Percentiles rank a stretch among this genome's conserved stretches.
Conservation (phyloP, 2,888 invertebrate genomes). For the Acrobasis suavella region DNA sequence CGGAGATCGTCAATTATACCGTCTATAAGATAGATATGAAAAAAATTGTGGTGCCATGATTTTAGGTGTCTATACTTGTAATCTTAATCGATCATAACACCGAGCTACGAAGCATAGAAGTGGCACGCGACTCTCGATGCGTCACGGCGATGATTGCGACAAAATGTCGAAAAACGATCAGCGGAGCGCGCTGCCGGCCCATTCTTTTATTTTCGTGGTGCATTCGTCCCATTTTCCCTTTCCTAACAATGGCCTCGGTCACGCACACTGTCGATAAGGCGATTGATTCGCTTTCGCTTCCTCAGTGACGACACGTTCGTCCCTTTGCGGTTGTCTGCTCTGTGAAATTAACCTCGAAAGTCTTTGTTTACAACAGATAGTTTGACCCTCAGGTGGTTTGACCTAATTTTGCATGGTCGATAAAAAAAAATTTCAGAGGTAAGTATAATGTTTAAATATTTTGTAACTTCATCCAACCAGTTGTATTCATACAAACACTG, state of each 20-base stretch:
- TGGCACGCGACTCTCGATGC: conserved; percentile 60
- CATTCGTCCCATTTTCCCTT: conserved; percentile 75
- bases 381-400: conserved; percentile 19
- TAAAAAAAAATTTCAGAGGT: conserved; percentile 2
- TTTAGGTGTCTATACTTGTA: not conserved
- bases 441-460: too few relatives aligned
- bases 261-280: conserved; percentile 70
- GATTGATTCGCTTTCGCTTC: conserved; percentile 81
- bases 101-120: conserved; percentile 32
- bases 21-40: too few relatives aligned
- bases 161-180: conserved; percentile 47
- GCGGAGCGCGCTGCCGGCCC: conserved; percentile 61
- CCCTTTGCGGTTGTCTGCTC: conserved; percentile 64
- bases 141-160: conserved; percentile 49
- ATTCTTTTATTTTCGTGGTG: conserved; percentile 67
- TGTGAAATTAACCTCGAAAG: conserved; percentile 54
- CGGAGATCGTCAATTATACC: too few relatives aligned
- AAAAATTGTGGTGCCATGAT: not conserved
- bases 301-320: conserved; percentile 67
- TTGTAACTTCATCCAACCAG: not conserved
- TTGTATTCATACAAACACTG: too few relatives aligned
- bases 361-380: conserved; percentile 47
- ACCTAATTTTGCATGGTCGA: conserved; percentile 25
- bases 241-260: conserved; percentile 78
- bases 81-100: not conserved